Conservation (phyloP, 2,113 vertebrate genomes). For the Orcinus orca region DNA sequence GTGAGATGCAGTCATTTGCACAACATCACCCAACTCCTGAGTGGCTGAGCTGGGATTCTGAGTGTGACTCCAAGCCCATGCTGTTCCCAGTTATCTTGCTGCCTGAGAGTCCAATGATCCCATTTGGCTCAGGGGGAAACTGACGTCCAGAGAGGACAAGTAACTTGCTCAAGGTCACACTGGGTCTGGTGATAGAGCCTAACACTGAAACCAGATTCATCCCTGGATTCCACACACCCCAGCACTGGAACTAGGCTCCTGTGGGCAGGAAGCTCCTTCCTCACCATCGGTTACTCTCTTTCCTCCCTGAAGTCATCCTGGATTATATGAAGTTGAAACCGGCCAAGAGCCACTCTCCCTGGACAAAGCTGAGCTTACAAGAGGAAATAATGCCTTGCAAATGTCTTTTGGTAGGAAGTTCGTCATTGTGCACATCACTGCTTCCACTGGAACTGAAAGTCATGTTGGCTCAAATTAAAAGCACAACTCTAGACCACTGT, state of each 20-base stretch:
- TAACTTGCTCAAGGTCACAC: background rate
- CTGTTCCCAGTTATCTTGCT: background rate
- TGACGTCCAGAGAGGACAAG: background rate
- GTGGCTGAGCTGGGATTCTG: background rate
- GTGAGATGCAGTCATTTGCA: background rate
- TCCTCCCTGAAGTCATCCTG: background rate
- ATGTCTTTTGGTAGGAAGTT: background rate
- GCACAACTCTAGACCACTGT: conserved; percentile 38
- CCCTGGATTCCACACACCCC: background rate
- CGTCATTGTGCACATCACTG: background rate
- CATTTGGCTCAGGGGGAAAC: background rate
- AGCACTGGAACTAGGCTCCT: background rate
- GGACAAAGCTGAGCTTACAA: background rate
- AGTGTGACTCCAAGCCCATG: background rate
- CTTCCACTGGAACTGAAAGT: conserved; percentile 46
- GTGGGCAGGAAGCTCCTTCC: background rate
- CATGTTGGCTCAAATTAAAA: conserved; percentile 57
- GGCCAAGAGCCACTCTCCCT: background rate
- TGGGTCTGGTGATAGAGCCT: background rate
- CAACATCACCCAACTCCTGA: background rate
- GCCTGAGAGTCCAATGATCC: background rate
- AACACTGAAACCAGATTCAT: background rate
- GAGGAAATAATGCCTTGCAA: background rate
- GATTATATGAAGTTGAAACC: background rate
- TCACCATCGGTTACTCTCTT: background rate